Percentiles rank a stretch among this genome's conserved stretches.
These are phyloP conservation scores for Cerastis leucographa DNA, from an alignment of 2,888 invertebrate species.

Conservation along the genomic window DNA sequence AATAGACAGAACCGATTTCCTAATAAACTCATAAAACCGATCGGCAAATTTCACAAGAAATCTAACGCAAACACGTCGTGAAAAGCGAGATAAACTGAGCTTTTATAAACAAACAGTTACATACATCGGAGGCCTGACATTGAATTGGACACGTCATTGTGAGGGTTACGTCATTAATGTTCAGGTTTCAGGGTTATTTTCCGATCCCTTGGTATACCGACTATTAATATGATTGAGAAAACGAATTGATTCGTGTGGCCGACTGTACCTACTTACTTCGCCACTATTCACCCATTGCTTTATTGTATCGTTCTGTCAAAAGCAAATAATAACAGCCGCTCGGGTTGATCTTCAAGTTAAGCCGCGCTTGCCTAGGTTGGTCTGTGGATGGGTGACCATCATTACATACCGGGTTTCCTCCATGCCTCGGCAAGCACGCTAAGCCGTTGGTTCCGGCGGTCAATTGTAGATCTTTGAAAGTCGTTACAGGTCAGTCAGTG, in stretches of 20 bases:
- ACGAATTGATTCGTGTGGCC: background rate
- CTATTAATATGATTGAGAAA: background rate
- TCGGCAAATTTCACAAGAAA: conserved; percentile 59
- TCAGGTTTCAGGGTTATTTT: conserved; percentile 2
- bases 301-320: background rate
- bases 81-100: conserved; percentile 51
- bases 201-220: background rate
- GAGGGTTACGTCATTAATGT: conserved; percentile 22
- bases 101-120: conserved; percentile 59
- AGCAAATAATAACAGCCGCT: too few relatives aligned
- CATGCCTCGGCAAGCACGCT: too few relatives aligned
- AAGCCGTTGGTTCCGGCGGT: too few relatives aligned
- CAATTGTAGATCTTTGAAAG: too few relatives aligned
- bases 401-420: too few relatives aligned
- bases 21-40: conserved; percentile 54
- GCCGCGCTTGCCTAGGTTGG: too few relatives aligned
- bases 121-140: conserved; percentile 56
- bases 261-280: background rate
- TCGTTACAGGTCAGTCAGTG: too few relatives aligned
- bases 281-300: background rate
- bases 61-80: conserved; percentile 50
- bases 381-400: too few relatives aligned
- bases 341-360: too few relatives aligned
- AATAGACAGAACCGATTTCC: conserved; percentile 48
- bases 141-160: conserved; percentile 44